Conservation (phyloP, 2,113 vertebrate genomes). For the Pontoporia blainvillei region DNA sequence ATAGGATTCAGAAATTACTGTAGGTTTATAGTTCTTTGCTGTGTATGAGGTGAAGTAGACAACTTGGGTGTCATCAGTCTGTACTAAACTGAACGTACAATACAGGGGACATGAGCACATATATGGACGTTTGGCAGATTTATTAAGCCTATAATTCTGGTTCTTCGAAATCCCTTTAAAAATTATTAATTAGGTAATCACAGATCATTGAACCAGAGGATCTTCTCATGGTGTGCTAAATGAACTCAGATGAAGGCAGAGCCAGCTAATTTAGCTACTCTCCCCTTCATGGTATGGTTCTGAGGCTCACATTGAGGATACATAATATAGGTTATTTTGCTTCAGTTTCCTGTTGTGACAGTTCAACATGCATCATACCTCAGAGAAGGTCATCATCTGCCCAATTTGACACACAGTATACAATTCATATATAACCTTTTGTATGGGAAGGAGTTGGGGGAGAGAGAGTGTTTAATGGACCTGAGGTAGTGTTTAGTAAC, state of each 20-base stretch:
- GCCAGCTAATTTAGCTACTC: not conserved
- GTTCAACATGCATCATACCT: not conserved
- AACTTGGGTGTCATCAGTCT: not conserved
- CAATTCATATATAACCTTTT: slow-evolving; percentile 59
- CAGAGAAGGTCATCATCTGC: slow-evolving; percentile 52
- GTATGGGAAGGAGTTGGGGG: not conserved
- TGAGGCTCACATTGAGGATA: not conserved
- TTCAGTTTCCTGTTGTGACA: slow-evolving; percentile 43
- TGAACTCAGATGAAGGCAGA: not conserved
- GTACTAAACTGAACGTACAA: not conserved
- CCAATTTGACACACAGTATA: slow-evolving; percentile 9
- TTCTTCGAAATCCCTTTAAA: slow-evolving; percentile 20
- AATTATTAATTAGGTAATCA: slow-evolving; percentile 23
- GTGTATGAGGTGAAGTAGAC: not conserved
- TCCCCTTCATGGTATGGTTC: not conserved
- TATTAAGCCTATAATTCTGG: slow-evolving; percentile 7
- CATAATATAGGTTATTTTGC: not conserved
- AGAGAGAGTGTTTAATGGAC: slow-evolving; percentile 67
- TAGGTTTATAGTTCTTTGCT: not conserved
- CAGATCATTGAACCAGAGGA: not conserved
- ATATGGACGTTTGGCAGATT: not conserved
- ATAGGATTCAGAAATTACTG: not conserved
- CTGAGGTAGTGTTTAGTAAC: slow-evolving; percentile 72
- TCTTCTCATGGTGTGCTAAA: not conserved
- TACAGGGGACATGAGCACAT: not conserved